Percentiles rank a stretch among this genome's conserved stretches.
Conservation (phyloP, 2,888 invertebrate genomes). For the Pomacea canaliculata region DNA sequence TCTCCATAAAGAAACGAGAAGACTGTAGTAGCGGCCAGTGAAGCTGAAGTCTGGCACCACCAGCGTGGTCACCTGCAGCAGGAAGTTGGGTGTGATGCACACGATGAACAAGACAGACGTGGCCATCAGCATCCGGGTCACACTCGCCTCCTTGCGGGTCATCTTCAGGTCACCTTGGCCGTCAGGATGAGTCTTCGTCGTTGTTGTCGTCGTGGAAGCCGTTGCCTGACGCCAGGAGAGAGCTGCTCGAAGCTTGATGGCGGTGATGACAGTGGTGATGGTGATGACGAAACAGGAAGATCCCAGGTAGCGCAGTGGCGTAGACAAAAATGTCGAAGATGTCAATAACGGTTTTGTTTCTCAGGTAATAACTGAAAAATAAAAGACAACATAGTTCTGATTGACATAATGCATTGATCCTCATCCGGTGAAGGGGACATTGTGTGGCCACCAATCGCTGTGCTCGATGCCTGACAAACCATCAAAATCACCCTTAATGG, state of each 20-base stretch:
- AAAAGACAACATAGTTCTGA: too few relatives aligned
- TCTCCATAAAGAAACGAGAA: neutral
- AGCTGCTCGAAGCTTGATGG: neutral
- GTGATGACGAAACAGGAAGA: neutral
- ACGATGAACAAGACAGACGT: constrained; percentile 1
- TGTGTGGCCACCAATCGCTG: too few relatives aligned
- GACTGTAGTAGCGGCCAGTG: neutral
- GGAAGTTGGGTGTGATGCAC: neutral
- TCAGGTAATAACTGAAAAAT: neutral
- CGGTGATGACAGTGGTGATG: neutral
- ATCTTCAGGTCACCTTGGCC: too few relatives aligned
- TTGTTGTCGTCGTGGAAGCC: neutral
- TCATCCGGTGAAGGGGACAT: too few relatives aligned
- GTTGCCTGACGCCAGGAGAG: neutral
- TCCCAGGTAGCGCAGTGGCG: neutral
- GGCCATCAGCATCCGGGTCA: constrained; percentile 4
- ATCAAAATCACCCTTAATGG: too few relatives aligned
- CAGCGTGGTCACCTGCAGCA: neutral
- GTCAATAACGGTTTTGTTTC: neutral
- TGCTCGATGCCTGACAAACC: too few relatives aligned
- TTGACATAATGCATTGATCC: too few relatives aligned
- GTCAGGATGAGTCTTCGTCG: too few relatives aligned
- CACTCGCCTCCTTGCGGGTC: too few relatives aligned
- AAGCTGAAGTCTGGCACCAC: constrained; percentile 5
- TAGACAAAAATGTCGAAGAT: neutral